Percentiles rank a stretch among this genome's conserved stretches.
Evolutionary conservation across 2,113 vertebrate genomes (phyloP).

Genomic region (Pogonocichla stellata): DNA sequence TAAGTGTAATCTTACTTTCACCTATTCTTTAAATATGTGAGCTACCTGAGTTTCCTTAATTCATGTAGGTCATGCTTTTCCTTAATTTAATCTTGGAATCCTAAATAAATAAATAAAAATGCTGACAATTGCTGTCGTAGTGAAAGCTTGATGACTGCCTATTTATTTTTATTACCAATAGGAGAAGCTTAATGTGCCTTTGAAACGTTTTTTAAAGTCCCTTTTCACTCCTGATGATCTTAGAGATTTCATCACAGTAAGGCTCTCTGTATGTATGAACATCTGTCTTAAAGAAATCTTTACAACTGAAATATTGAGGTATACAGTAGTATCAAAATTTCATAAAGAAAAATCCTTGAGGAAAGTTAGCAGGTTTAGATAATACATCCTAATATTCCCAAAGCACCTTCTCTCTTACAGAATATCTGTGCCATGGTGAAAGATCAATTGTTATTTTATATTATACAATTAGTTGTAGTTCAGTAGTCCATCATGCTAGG

Average conservation of each 20-base stretch:
- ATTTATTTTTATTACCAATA: not conserved
- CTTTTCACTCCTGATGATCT: not conserved
- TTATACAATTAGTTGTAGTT: not conserved
- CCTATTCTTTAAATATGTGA: not conserved
- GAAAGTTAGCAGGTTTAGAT: not conserved
- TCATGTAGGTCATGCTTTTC: not conserved
- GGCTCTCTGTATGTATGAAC: not conserved
- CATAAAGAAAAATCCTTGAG: not conserved
- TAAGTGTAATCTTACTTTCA: not conserved
- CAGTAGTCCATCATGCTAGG: not conserved
- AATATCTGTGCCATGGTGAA: not conserved
- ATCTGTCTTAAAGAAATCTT: not conserved
- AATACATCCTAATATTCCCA: not conserved
- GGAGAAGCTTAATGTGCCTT: not conserved
- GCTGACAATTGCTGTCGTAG: not conserved
- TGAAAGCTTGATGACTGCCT: not conserved
- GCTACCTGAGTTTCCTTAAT: not conserved
- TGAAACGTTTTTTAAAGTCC: not conserved
- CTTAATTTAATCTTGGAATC: not conserved
- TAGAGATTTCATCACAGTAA: not conserved
- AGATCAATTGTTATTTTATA: not conserved
- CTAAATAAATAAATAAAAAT: conserved; percentile 25
- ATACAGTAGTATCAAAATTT: not conserved
- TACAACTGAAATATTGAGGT: not conserved
- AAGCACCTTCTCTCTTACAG: not conserved